These are phyloP conservation scores for Abscondita cerata DNA, from an alignment of 2,888 invertebrate species.

Conservation along the genomic window DNA sequence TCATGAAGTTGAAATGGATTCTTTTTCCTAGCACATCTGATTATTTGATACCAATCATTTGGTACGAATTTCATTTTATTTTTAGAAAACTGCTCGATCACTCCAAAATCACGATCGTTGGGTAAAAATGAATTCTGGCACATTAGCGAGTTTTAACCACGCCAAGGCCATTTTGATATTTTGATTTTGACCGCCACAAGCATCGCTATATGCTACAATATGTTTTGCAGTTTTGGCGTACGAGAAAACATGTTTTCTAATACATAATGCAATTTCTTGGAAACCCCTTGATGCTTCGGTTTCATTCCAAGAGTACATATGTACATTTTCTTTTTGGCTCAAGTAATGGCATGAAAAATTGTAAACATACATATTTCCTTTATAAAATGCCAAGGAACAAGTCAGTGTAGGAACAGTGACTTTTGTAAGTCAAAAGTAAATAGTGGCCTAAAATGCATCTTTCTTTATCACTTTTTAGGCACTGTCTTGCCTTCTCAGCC, in stretches of 20 bases:
- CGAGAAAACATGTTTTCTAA: constrained; percentile 13
- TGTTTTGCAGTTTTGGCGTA: constrained; percentile 8
- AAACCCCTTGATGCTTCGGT: constrained; percentile 45
- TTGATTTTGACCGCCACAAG: constrained; percentile 24
- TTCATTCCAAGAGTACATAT: constrained; percentile 47
- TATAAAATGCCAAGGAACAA: constrained; percentile 45
- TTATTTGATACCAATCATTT: not conserved
- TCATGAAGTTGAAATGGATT: no score
- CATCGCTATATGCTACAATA: constrained; percentile 19
- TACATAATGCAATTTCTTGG: constrained; percentile 37
- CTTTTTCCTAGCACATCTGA: not conserved
- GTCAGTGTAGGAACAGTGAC: constrained; percentile 39
- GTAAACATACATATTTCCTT: constrained; percentile 36
- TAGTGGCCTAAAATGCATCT: constrained; percentile 1
- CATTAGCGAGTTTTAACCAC: constrained; percentile 10
- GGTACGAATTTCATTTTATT: not conserved
- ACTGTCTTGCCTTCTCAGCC: constrained; percentile 6
- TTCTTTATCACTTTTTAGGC: constrained; percentile 11
- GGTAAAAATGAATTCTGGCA: constrained; percentile 21
- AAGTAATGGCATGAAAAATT: constrained; percentile 39
- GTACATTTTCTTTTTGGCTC: constrained; percentile 39
- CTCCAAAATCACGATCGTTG: constrained; percentile 25
- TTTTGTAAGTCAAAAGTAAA: constrained; percentile 34
- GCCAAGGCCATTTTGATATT: constrained; percentile 17
- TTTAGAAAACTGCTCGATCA: constrained; percentile 12